A percentile compares a stretch with the other conserved stretches of the same genome.
Evolutionary conservation across 2,888 invertebrate species (phyloP).

Genomic region (Teinopalpus imperialis): DNA sequence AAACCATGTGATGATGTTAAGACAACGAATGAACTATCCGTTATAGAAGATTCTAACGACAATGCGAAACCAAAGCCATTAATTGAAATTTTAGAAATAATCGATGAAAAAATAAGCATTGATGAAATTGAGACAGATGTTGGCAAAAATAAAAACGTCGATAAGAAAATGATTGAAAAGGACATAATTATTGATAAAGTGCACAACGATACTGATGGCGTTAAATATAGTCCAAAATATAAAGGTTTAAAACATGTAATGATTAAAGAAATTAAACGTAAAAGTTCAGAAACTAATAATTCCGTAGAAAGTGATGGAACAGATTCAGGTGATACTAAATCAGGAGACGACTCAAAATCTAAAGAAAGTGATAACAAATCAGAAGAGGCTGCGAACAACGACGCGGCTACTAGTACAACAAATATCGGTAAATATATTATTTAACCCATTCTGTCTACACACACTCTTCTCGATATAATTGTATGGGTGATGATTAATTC

Average conservation of each 20-base stretch:
- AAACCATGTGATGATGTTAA: too few relatives aligned
- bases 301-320: slow-evolving; percentile 2
- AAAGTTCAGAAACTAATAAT: not conserved
- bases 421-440: too few relatives aligned
- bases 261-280: slow-evolving; percentile 26
- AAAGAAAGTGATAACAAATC: slow-evolving; percentile 23
- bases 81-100: slow-evolving; percentile 56
- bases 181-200: not conserved
- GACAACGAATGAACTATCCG: not conserved
- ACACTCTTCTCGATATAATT: too few relatives aligned
- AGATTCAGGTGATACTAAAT: not conserved
- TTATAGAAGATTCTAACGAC: slow-evolving; percentile 28
- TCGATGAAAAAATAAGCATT: slow-evolving; percentile 31
- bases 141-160: not conserved
- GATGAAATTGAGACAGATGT: slow-evolving; percentile 18
- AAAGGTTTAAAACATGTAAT: slow-evolving; percentile 5
- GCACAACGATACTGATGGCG: too few relatives aligned
- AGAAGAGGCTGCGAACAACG: too few relatives aligned
- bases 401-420: too few relatives aligned
- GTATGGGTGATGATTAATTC: too few relatives aligned
- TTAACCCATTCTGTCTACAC: too few relatives aligned
- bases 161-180: not conserved
- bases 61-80: slow-evolving; percentile 52
- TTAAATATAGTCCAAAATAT: too few relatives aligned
- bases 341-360: slow-evolving; percentile 22